Conservation (phyloP, 2,113 vertebrate species). For the Piliocolobus tephrosceles region DNA sequence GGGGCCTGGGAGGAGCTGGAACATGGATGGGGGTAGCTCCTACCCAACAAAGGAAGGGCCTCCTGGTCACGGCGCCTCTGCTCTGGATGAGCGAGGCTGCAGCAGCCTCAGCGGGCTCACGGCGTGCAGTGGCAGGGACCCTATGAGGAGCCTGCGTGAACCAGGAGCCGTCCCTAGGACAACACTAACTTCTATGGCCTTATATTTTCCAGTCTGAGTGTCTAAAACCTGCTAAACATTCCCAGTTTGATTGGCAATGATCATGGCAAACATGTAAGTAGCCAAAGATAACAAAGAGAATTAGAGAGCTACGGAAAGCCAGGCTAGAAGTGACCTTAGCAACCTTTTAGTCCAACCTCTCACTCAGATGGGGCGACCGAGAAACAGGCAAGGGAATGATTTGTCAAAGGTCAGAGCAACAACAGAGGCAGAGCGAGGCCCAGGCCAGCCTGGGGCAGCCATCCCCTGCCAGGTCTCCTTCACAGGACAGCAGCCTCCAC, state of each 20-base stretch:
- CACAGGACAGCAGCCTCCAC: neutral
- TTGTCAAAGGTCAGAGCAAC: neutral
- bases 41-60: neutral
- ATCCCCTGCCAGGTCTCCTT: too few species aligned
- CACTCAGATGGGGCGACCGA: neutral
- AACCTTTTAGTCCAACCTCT: neutral
- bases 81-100: neutral
- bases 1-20: neutral
- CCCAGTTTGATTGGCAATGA: neutral
- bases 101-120: neutral
- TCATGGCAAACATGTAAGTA: neutral
- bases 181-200: too few species aligned
- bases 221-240: neutral
- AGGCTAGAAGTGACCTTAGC: neutral
- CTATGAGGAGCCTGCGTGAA: accelerated
- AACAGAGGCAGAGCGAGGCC: neutral
- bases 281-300: neutral
- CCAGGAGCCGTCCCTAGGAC: accelerated
- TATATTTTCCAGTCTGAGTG: neutral
- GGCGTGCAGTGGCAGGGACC: neutral
- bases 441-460: neutral
- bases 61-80: neutral
- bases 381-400: neutral
- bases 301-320: neutral
- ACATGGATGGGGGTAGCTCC: neutral